Evolutionary conservation across 2,797 vertebrate genomes (phyloP).

Genomic region (Sebastiscus tertius): DNA sequence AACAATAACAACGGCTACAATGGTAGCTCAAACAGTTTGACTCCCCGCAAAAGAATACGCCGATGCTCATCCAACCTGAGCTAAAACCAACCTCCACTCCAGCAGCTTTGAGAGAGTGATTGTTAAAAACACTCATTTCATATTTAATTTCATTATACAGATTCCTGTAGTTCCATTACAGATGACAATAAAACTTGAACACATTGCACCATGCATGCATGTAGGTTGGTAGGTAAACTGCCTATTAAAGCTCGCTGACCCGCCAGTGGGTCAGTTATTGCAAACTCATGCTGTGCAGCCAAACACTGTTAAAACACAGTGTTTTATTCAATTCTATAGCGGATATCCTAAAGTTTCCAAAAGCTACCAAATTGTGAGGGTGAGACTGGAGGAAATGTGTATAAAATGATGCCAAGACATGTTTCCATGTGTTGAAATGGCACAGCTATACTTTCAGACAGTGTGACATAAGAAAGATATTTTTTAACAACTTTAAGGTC

Average conservation of each 20-base stretch:
- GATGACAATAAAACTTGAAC: background rate
- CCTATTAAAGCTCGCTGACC: background rate
- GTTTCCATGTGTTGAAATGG: background rate
- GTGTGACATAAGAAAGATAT: background rate
- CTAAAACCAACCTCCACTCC: slow-evolving; percentile 17
- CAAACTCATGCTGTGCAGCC: background rate
- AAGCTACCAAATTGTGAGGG: background rate
- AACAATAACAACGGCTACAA: slow-evolving; percentile 57
- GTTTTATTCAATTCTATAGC: background rate
- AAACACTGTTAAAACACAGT: background rate
- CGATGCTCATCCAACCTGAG: slow-evolving; percentile 27
- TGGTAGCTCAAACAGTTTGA: slow-evolving; percentile 44
- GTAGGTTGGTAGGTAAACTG: background rate
- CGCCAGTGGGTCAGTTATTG: background rate
- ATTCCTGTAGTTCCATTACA: background rate
- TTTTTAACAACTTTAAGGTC: background rate
- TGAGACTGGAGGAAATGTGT: background rate
- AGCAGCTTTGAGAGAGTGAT: background rate
- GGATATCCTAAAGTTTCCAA: background rate
- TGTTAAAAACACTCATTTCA: background rate
- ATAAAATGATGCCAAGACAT: background rate
- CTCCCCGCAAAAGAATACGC: slow-evolving; percentile 32
- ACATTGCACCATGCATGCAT: background rate
- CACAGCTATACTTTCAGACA: background rate
- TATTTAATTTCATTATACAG: background rate